Evolutionary conservation across 2,797 vertebrate species (phyloP), one percentile per base, ranked within the genome.

Genomic region (Semaprochilodus insignis): DNA sequence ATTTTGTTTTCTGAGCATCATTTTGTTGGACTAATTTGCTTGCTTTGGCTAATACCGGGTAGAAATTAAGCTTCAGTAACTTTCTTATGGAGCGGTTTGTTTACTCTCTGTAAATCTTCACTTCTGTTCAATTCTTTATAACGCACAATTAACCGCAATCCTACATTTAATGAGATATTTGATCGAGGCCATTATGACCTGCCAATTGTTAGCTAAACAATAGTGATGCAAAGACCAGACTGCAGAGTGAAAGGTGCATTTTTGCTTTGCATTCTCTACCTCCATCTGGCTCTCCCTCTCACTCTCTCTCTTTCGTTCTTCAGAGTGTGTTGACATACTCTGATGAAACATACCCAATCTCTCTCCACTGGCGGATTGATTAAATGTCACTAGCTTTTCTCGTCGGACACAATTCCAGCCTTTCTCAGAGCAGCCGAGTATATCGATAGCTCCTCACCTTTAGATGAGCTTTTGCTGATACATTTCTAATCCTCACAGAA

Each of bases 401-500:
- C 52, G 71, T 81, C 62, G 63, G 55, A 57, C 62, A 81, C 72
- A 74, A 63, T 81, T 36, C 54, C 55, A 55, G 57, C 55, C 27
- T n/a, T 76, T 44, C 55, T 67, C 10, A 27, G 48, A 14, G 16
- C 69, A 69, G 69, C 69, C 19, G 4, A 25, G 71, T 74, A 48
- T 55, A 81, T 81, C 34, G 34, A 67, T 81, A 59, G 60, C 62
- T 81, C 60, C 51, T 81, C 73, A 81, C 62, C 62, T 67, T 81
- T 75, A 66, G 60, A 55, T 75, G 71, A 74, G 71, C 78, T 55
- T 74, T 66, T 74, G 48, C 72, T 81, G 79, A 74, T 74, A 81
- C 31, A 65, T 73, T 80, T 80, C 79, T 74, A 81, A 81, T 81
- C 60, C 79, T 81, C 79, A 23, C 54, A 66, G 63, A 66, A 81